Conservation (phyloP, 2,113 vertebrate genomes). For the Gnathonemus longibarbis region DNA sequence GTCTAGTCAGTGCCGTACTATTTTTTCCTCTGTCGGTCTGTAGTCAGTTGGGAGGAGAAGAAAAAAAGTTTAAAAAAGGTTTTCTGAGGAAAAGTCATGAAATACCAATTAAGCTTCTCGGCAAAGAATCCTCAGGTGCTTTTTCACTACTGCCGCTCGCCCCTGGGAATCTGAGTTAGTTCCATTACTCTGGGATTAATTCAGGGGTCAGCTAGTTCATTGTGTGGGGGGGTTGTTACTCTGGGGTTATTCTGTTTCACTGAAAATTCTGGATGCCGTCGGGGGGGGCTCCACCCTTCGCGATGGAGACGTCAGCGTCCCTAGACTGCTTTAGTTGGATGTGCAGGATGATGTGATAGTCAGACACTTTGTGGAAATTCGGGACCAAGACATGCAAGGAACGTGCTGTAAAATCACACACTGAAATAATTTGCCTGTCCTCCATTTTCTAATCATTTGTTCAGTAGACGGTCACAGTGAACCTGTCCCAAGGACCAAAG, state of each 20-base stretch:
- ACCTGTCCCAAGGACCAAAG: neutral
- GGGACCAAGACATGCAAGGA: neutral
- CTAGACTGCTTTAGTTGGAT: neutral
- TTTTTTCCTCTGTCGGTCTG: neutral
- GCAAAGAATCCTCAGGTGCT: conserved; percentile 33
- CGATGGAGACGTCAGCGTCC: neutral
- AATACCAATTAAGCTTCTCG: conserved; percentile 19
- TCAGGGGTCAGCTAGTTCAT: conserved; percentile 29
- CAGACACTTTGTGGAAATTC: neutral
- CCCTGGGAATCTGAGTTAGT: conserved; percentile 33
- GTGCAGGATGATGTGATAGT: neutral
- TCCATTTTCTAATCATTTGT: neutral
- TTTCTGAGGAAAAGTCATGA: conserved; percentile 31
- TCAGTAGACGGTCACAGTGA: neutral
- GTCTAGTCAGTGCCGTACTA: neutral
- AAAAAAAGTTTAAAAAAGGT: neutral
- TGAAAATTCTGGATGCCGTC: neutral
- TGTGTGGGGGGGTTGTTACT: neutral
- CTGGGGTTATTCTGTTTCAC: neutral
- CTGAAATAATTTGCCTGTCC: neutral
- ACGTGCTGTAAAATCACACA: neutral
- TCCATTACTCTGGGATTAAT: conserved; percentile 45
- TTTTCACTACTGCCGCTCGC: conserved; percentile 21
- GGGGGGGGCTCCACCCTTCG: neutral
- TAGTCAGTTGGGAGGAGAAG: neutral